A percentile compares a stretch with the other conserved stretches of the same genome.
These are phyloP conservation scores for Gonatopus flavifemur DNA, from an alignment of 1,140 invertebrate species.

Conservation along the genomic window DNA sequence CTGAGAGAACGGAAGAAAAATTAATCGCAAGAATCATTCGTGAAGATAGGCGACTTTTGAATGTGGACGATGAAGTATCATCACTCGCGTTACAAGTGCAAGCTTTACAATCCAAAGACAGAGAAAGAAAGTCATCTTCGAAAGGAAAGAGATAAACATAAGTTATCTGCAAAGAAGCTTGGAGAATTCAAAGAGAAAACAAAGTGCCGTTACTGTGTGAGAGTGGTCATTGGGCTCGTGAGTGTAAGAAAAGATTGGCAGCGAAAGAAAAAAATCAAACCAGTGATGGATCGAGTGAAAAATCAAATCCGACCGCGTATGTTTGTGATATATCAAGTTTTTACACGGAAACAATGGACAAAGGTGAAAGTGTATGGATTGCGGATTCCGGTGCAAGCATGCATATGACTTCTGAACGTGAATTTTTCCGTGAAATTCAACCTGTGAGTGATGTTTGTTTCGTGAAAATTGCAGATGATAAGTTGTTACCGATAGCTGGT, in stretches of 20 bases:
- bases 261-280: neutral
- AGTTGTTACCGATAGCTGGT: neutral
- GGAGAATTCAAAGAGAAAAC: constrained; percentile 6
- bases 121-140: too few relatives aligned
- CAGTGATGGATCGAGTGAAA: too few relatives aligned
- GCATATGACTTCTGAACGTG: constrained; percentile 3
- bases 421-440: neutral
- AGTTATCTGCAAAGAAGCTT: too few relatives aligned
- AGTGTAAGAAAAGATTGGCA: constrained; percentile 3
- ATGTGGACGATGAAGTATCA: neutral
- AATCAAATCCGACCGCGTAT: neutral
- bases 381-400: constrained; percentile 4
- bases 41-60: constrained; percentile 3
- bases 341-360: neutral
- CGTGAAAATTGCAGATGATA: constrained; percentile 3
- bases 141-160: too few relatives aligned
- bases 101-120: too few relatives aligned
- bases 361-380: neutral
- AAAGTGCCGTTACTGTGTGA: constrained; percentile 5
- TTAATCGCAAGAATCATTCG: constrained; percentile 4
- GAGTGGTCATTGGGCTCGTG: constrained; percentile 8
- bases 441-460: neutral
- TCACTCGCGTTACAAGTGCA: constrained; percentile 2
- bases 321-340: neutral
- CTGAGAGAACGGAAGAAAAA: constrained; percentile 3